A percentile compares a stretch with the other conserved stretches of the same genome.
These are phyloP conservation scores for Melanerpes aurifrons DNA, from an alignment of 2,113 vertebrate species.

Conservation along the genomic window DNA sequence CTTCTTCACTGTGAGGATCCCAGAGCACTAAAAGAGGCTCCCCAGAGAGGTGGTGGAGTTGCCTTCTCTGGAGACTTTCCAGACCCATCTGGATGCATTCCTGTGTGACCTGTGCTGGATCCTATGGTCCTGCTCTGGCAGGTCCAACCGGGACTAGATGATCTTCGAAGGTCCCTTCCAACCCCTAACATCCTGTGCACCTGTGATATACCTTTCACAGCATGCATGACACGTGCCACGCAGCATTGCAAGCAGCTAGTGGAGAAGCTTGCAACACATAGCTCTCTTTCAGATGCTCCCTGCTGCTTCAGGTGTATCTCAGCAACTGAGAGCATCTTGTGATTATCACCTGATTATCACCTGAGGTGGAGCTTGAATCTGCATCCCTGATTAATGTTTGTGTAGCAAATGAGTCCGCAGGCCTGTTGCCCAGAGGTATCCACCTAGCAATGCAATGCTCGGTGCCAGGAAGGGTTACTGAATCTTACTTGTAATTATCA, in stretches of 20 bases:
- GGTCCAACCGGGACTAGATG: no score
- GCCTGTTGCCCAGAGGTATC: not conserved
- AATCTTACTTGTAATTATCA: not conserved
- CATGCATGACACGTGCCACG: not conserved
- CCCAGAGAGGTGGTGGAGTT: no score
- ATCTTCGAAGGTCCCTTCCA: no score
- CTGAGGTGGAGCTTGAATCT: not conserved
- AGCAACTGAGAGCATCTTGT: not conserved
- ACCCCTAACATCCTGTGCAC: no score
- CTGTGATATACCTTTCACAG: not conserved
- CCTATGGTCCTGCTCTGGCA: no score
- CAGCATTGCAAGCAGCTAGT: not conserved
- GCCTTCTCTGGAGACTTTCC: no score
- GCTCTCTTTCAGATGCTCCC: rapidly evolving
- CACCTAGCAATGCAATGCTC: not conserved
- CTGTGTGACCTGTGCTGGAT: no score
- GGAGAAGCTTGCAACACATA: not conserved
- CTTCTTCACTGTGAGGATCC: no score
- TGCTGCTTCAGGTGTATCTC: not conserved
- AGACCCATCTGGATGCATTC: no score
- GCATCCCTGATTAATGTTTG: not conserved
- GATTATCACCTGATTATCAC: not conserved
- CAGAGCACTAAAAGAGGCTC: no score
- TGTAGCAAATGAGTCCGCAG: not conserved
- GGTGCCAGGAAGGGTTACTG: rapidly evolving